A percentile compares a stretch with the other conserved stretches of the same genome.
Evolutionary conservation across 2,797 vertebrate species (phyloP).

Genomic region (Neomorphus geoffroyi): DNA sequence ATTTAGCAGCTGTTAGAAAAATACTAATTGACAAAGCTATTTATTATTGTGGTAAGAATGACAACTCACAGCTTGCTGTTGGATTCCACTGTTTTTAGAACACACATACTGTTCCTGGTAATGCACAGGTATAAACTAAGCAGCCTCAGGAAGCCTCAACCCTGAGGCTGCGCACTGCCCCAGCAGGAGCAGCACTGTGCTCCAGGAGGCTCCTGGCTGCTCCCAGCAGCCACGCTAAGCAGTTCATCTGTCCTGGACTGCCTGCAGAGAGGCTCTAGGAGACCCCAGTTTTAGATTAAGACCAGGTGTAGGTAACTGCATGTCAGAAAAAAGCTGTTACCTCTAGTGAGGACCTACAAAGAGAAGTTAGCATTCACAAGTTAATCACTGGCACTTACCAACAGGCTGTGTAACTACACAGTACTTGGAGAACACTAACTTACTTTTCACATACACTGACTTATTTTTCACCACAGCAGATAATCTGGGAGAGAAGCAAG

Average conservation of each 20-base stretch:
- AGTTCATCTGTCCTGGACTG: rapidly evolving
- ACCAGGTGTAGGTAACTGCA: not conserved
- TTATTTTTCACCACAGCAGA: not conserved
- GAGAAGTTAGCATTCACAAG: not conserved
- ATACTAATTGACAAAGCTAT: not conserved
- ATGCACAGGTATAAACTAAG: not conserved
- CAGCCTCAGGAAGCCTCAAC: not conserved
- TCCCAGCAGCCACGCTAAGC: too few relatives aligned
- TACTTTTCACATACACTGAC: not conserved
- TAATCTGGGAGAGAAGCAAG: not conserved
- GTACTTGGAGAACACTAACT: not conserved
- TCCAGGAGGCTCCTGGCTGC: not conserved
- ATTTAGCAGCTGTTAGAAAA: not conserved
- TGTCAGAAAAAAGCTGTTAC: rapidly evolving
- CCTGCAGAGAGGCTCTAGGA: not conserved
- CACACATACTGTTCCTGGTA: not conserved
- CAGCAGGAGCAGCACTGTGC: not conserved
- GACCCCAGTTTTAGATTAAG: not conserved
- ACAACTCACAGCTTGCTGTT: not conserved
- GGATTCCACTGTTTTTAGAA: not conserved
- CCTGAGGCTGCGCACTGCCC: rapidly evolving
- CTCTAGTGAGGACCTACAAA: not conserved
- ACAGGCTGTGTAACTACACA: not conserved
- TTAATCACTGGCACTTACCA: too few relatives aligned
- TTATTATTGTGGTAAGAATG: not conserved